Evolutionary conservation across 2,113 vertebrate genomes (phyloP).

Genomic region (Scalopus aquaticus): DNA sequence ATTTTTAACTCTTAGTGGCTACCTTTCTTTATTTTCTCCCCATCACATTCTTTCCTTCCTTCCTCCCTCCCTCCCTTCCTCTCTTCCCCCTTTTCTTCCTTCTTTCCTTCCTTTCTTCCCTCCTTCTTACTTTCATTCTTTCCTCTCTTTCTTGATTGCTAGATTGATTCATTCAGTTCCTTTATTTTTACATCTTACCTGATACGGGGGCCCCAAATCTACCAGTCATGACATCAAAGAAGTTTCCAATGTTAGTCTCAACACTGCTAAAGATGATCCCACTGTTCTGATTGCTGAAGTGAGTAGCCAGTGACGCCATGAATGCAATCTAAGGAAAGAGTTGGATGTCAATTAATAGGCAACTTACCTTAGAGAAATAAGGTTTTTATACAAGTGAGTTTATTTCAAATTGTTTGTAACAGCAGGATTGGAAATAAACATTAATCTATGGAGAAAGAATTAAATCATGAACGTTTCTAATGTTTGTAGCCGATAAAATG

Average conservation of each 20-base stretch:
- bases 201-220: slow-evolving; percentile 89
- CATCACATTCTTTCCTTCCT: accelerated
- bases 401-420: not conserved
- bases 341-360: not conserved
- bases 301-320: slow-evolving; percentile 91
- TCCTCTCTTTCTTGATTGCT: not conserved
- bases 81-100: not conserved
- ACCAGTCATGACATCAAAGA: slow-evolving; percentile 91
- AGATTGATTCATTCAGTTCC: not conserved
- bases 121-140: not conserved
- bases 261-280: slow-evolving; percentile 92
- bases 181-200: slow-evolving; percentile 80
- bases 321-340: slow-evolving; percentile 85
- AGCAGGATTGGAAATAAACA: not conserved
- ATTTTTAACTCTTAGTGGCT: not conserved
- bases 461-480: not conserved
- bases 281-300: slow-evolving; percentile 91
- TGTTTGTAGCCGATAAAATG: not conserved
- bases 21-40: too few species aligned
- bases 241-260: slow-evolving; percentile 89
- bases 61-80: not conserved
- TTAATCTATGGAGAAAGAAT: not conserved
- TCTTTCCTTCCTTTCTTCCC: not conserved
- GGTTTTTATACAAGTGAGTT: not conserved
- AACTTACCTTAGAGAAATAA: not conserved